Base-by-base conservation (phyloP, 1,140 invertebrate genomes). In the Arctopsyche grandis region DNA sequence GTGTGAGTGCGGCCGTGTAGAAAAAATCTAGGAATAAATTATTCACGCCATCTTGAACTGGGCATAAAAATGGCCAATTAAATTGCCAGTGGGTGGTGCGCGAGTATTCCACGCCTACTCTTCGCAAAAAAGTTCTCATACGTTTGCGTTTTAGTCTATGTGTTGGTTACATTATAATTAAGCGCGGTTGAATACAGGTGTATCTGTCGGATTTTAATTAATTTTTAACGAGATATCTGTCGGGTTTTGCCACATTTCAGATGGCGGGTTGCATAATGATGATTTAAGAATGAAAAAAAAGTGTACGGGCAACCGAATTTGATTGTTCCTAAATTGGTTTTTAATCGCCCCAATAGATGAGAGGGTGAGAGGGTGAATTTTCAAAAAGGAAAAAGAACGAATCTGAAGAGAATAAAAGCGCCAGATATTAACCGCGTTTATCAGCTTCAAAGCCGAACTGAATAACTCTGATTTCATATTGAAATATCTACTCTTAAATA, bases 321-420 rank as follows among this genome's bases (percentile, higher is more conserved):
- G 80, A 83, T 83, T 83, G 81, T 83, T 79, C 81, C 77, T 75
- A 83, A 83, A 83, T 83, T 83, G 81, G 81, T 83, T 83, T 83
- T 83, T 83, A 83, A 83, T 83, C 81, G 78, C 81, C 69, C 77
- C 77, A 75, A 80, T 80, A 70, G 74, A 79, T 21, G 78, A 19
- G 73, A 43, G 75, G 60, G 70, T 43, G 52, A 70, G 56, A 38
- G 46, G 16, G 63, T 66, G 63, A 66, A 29, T 66, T 66, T 66
- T 70, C 22, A 70, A 80, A 80, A 80, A 60, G 76, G 71, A 74
- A 77, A 81, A 81, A 81, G 75, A 66, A 80, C 22, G 76, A 79
- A 79, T 79, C 74, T 24, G 46, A 69, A 77, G 75, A 77, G 43
- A 69, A 79, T 52, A 52, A 76, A 79, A 74, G 58, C 58, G 29